These are phyloP conservation scores for Onychorhynchus coronatus DNA, from an alignment of 2,113 vertebrate genomes.

Conservation along the genomic window DNA sequence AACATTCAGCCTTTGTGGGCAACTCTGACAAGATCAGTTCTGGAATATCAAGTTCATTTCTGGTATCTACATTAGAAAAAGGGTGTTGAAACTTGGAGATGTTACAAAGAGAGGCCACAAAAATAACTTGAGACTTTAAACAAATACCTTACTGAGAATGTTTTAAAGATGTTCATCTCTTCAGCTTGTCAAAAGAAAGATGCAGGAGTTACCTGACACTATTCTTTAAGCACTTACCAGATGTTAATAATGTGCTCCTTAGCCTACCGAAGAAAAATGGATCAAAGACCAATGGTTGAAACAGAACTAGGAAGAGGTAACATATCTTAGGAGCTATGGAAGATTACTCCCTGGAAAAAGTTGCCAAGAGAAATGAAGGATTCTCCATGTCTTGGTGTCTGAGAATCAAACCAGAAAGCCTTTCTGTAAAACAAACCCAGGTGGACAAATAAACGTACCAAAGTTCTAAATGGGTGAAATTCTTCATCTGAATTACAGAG, in stretches of 20 bases:
- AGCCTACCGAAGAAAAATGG: neutral
- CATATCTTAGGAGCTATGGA: neutral
- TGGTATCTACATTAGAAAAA: slow-evolving; percentile 40
- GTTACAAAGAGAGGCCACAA: slow-evolving; percentile 6
- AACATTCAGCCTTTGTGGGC: neutral
- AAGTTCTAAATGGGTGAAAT: neutral
- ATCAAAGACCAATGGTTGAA: neutral
- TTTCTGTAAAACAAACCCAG: neutral
- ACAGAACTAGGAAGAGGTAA: neutral
- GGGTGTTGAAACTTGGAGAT: neutral
- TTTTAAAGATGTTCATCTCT: neutral
- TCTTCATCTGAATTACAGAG: neutral
- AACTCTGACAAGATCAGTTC: slow-evolving; percentile 1
- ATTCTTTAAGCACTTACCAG: neutral
- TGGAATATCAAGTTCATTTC: slow-evolving; percentile 35
- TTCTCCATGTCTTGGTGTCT: neutral
- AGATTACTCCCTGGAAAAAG: neutral
- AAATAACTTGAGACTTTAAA: neutral
- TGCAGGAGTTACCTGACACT: neutral
- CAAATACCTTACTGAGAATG: neutral
- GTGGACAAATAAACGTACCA: neutral
- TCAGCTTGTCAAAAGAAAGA: neutral
- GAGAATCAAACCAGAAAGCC: neutral
- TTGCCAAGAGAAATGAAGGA: neutral
- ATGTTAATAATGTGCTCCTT: neutral